Evolutionary conservation across 2,113 vertebrate genomes (phyloP), one percentile per base, ranked within the genome.

Genomic region (Saguinus imperator): DNA sequence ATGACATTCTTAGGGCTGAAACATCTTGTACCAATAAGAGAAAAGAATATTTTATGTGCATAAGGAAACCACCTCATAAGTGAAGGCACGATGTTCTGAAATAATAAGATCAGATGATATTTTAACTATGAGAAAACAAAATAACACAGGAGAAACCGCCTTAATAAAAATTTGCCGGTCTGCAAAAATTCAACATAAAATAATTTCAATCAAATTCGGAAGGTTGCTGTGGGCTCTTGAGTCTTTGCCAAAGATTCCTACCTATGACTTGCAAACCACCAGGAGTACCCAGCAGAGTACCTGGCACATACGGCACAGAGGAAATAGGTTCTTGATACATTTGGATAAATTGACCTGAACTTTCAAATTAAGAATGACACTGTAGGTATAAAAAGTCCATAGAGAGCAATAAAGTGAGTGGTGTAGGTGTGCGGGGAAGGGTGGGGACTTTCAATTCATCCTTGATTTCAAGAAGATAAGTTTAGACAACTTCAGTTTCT

Each of bases 71-170:
- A 50, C 13, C 52, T 90, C 29, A 35, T 91, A 57, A 50, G 4
- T 84, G 57, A 94, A 87, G 32, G 27, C 9, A 18, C 29, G 7
- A 23, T 64, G 20, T 35, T 80, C 76, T 81, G 43, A 55, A 92
- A 48, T 48, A 70, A 90, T 35, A 92, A 55, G 23, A 73, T 84
- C 66, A 40, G 48, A 61, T 45, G 32, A 55, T 66, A 57, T 55
- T 70, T 35, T 40, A 96, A 90, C 52, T 40, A 85, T 25, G 50
- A 94, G 35, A 76, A 88, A 93, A 91, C 68, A 90, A 90, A 93
- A 95, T 92, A 76, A 77, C 57, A 48, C 23, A 79, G 83, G 35
- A 88, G 48, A 76, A 89, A 83, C 35, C 17, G 73, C 23, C 27
- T 80, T 27, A 82, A 61, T 91, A 68, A 81, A 79, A 72, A 95